phyloP scores from a whole-genome alignment of 2,113 vertebrate genomes.

The Willisornis vidua region DNA sequence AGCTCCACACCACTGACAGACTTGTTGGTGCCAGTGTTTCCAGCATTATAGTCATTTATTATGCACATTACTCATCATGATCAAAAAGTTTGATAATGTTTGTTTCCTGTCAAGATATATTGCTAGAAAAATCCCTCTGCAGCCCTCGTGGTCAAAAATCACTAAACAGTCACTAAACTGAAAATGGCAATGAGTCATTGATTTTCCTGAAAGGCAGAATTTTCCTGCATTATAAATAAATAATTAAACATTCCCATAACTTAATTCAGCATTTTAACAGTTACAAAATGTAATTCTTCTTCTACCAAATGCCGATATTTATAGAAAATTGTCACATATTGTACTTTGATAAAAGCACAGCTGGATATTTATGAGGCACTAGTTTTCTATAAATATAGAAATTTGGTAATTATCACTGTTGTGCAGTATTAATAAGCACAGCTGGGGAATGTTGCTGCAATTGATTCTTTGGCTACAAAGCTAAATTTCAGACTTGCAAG shows the following conservation, averaged over 20 bases:
- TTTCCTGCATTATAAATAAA: neutral
- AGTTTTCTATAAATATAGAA: slow-evolving; percentile 59
- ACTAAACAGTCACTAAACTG: neutral
- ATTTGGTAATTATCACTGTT: slow-evolving; percentile 27
- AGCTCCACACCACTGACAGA: neutral
- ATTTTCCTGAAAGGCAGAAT: neutral
- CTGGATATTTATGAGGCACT: slow-evolving; percentile 13
- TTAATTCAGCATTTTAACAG: neutral
- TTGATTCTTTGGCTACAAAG: neutral
- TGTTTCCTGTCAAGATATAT: neutral
- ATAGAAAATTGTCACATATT: neutral
- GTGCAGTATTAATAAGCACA: neutral
- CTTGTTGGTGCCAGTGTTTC: neutral
- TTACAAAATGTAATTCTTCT: neutral
- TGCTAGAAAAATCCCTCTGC: neutral
- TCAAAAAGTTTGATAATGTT: neutral
- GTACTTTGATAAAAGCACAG: neutral
- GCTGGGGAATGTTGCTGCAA: neutral
- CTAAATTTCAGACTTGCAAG: neutral
- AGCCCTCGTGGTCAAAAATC: neutral
- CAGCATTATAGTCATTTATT: neutral
- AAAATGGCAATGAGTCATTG: neutral
- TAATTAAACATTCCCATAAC: neutral
- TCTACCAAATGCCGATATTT: neutral
- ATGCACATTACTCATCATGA: neutral